phyloP scores from a whole-genome alignment of 2,888 invertebrate genomes.

The Amphipoea lucens region DNA sequence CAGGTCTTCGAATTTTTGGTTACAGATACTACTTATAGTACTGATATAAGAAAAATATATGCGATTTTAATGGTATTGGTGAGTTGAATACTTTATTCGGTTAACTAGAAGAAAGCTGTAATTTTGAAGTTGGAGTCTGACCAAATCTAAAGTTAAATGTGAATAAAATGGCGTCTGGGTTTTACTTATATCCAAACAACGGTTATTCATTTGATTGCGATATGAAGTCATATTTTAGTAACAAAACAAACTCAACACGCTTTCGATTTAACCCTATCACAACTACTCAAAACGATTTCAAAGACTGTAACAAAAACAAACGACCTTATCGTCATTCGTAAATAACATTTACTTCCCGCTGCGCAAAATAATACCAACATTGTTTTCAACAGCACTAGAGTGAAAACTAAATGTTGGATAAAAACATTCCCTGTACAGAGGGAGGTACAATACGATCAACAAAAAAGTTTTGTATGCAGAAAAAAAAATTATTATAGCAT shows the following conservation, averaged over 20 bases:
- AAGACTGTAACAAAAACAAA: neutral
- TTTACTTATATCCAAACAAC: neutral
- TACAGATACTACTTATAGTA: too few species aligned
- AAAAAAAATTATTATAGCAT: neutral
- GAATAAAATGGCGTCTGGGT: neutral
- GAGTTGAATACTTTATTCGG: neutral
- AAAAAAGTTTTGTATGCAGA: slow-evolving; percentile 4
- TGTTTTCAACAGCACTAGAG: slow-evolving; percentile 27
- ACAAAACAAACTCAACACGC: neutral
- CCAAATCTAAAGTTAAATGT: neutral
- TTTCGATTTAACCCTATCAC: neutral
- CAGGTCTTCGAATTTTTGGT: neutral
- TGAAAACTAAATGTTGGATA: slow-evolving; percentile 34
- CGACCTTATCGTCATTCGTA: slow-evolving; percentile 9
- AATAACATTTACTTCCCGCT: slow-evolving; percentile 20
- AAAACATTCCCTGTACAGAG: slow-evolving; percentile 33
- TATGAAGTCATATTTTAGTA: neutral
- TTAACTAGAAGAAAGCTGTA: neutral
- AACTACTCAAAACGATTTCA: neutral
- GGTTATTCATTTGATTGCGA: neutral
- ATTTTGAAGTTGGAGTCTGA: neutral
- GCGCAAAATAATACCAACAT: slow-evolving; percentile 33
- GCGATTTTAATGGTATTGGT: neutral
- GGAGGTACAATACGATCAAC: slow-evolving; percentile 14
- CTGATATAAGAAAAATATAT: neutral